A percentile compares a stretch with the other conserved stretches of the same genome.
phyloP scores from a whole-genome alignment of 2,113 vertebrate genomes.

The Fregata magnificens region DNA sequence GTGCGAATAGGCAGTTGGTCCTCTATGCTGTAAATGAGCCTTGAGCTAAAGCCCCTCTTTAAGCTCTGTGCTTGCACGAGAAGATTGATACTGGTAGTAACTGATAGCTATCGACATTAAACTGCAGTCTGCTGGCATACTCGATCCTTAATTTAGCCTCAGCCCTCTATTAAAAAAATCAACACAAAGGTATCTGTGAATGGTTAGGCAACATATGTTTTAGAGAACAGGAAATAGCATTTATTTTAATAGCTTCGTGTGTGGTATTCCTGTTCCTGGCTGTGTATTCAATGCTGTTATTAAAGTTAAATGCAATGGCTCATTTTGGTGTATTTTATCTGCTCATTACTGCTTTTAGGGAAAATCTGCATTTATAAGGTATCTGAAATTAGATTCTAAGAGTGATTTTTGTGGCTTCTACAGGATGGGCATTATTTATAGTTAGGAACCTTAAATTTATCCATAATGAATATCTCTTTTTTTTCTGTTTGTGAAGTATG shows the following conservation, averaged over 20 bases:
- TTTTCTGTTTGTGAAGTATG: background rate
- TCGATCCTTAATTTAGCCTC: background rate
- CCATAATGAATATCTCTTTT: background rate
- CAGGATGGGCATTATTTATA: background rate
- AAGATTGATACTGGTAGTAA: background rate
- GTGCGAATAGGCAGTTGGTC: background rate
- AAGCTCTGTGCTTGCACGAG: background rate
- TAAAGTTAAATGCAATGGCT: background rate
- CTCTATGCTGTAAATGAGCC: background rate
- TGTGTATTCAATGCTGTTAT: background rate
- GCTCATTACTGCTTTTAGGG: background rate
- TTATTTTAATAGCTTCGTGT: background rate
- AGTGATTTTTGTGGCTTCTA: background rate
- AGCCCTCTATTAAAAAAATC: background rate
- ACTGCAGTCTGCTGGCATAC: background rate
- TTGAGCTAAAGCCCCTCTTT: background rate
- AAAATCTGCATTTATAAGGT: background rate
- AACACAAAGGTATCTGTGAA: background rate
- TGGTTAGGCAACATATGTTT: background rate
- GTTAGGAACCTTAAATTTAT: background rate
- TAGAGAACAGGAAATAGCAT: background rate
- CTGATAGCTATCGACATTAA: background rate
- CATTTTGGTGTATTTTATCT: background rate
- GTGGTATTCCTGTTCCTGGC: background rate
- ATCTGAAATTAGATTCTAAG: background rate